Evolutionary conservation across 2,113 vertebrate genomes (phyloP).

Genomic region (Ondatra zibethicus): DNA sequence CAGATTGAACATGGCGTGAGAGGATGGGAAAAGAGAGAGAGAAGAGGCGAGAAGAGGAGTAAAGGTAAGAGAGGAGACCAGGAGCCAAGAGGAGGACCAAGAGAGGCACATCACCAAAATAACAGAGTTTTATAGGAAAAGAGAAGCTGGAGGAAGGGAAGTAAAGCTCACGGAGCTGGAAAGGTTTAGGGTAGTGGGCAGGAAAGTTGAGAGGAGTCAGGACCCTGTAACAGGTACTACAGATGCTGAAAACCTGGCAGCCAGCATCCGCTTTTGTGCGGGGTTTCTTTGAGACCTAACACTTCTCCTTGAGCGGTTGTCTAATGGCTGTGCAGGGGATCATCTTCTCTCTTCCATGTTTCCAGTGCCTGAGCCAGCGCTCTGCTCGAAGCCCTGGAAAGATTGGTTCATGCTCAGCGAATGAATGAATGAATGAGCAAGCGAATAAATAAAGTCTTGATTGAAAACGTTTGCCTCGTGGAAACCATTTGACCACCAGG

Average conservation of each 20-base stretch:
- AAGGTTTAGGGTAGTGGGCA: background rate
- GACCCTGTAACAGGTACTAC: background rate
- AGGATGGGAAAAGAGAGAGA: background rate
- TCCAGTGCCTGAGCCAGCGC: background rate
- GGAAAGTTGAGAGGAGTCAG: background rate
- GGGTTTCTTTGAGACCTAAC: background rate
- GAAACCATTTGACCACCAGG: background rate
- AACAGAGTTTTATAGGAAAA: background rate
- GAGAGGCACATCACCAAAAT: background rate
- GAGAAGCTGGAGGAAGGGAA: background rate
- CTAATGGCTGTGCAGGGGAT: background rate
- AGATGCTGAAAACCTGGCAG: background rate
- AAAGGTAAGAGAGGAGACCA: background rate
- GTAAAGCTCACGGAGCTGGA: background rate
- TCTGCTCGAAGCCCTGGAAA: conserved; percentile 3
- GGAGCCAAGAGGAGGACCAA: background rate
- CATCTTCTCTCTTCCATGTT: background rate
- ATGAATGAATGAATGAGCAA: background rate
- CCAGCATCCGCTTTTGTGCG: background rate
- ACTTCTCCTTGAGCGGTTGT: background rate
- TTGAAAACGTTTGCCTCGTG: background rate
- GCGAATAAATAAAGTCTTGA: conserved; percentile 1
- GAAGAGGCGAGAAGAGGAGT: background rate
- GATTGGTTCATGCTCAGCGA: background rate
- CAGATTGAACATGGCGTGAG: background rate